Evolutionary conservation across 2,113 vertebrate species (phyloP).

Genomic region (Scartelaos histophorus): DNA sequence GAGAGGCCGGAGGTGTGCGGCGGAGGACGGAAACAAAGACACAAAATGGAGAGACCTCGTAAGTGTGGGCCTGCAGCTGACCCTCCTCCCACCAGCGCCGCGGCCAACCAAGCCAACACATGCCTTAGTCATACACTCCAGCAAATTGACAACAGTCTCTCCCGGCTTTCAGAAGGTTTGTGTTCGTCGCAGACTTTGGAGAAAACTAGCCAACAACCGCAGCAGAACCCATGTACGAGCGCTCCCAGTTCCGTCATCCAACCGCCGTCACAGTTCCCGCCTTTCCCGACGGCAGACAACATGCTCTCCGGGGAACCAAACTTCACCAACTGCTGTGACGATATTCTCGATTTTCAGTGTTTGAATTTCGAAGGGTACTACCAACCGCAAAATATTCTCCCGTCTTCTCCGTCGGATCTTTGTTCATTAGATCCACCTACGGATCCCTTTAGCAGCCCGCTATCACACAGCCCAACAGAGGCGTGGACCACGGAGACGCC

Average conservation of each 20-base stretch:
- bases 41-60: conserved; percentile 54
- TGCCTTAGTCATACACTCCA: conserved; percentile 76
- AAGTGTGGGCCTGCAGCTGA: conserved; percentile 50
- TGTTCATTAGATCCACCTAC: conserved; percentile 75
- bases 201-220: conserved; percentile 38
- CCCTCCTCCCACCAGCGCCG: conserved; percentile 35
- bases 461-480: conserved; percentile 77
- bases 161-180: conserved; percentile 72
- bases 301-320: conserved; percentile 72
- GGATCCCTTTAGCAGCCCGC: conserved; percentile 78
- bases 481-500: conserved; percentile 77
- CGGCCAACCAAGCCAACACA: conserved; percentile 7
- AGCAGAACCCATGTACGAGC: conserved; percentile 17
- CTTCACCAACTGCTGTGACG: conserved; percentile 77
- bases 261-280: conserved; percentile 69
- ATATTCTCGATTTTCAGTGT: conserved; percentile 79
- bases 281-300: conserved; percentile 61
- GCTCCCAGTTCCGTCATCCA: conserved; percentile 63
- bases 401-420: conserved; percentile 72
- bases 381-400: conserved; percentile 74
- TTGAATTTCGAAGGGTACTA: conserved; percentile 80
- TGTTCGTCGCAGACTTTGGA: conserved; percentile 72
- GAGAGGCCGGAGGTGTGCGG: conserved; percentile 51
- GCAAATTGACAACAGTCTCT: conserved; percentile 78
- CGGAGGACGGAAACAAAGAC: conserved; percentile 55